These are phyloP conservation scores for Drosophila tani DNA, from an alignment of 1,140 invertebrate species.

Conservation along the genomic window DNA sequence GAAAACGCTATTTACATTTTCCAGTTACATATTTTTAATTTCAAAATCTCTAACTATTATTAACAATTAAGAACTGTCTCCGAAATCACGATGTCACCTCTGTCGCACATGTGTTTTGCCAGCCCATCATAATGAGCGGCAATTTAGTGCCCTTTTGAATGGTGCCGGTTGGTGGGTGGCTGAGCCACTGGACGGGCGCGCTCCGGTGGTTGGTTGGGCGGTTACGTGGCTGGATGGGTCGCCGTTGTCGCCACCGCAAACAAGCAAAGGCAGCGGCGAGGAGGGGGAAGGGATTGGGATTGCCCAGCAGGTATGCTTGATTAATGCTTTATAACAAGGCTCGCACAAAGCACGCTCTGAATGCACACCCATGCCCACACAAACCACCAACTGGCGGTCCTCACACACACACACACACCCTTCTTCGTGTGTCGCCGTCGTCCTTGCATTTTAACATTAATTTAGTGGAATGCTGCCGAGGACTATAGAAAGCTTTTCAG, in stretches of 20 bases:
- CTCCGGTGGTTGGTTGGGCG: slow-evolving; percentile 24
- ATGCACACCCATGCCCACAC: slow-evolving; percentile 40
- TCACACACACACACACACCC: slow-evolving; percentile 14
- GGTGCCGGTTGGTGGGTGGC: slow-evolving; percentile 20
- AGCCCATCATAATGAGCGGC: slow-evolving; percentile 79
- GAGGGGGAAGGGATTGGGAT: slow-evolving; percentile 1
- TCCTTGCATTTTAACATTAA: slow-evolving; percentile 78
- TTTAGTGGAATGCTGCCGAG: slow-evolving; percentile 72
- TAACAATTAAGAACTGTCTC: neutral
- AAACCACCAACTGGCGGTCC: slow-evolving; percentile 48
- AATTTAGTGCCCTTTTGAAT: slow-evolving; percentile 69
- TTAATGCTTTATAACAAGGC: slow-evolving; percentile 81
- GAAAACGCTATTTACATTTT: no score
- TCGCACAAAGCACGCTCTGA: slow-evolving; percentile 37
- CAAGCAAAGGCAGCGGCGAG: slow-evolving; percentile 73
- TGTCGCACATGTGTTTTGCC: slow-evolving; percentile 27
- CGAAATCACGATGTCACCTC: slow-evolving; percentile 13
- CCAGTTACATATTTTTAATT: neutral
- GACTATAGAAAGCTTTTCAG: slow-evolving; percentile 69
- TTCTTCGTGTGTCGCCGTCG: slow-evolving; percentile 38
- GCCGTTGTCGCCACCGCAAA: slow-evolving; percentile 75
- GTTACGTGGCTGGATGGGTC: slow-evolving; percentile 19
- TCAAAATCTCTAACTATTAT: neutral
- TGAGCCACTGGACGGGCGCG: slow-evolving; percentile 35
- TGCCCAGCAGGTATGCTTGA: slow-evolving; percentile 81